Percentiles rank a stretch among this genome's conserved stretches.
phyloP scores from a whole-genome alignment of 1,140 invertebrate genomes.

The Adoxophyes honmai region DNA sequence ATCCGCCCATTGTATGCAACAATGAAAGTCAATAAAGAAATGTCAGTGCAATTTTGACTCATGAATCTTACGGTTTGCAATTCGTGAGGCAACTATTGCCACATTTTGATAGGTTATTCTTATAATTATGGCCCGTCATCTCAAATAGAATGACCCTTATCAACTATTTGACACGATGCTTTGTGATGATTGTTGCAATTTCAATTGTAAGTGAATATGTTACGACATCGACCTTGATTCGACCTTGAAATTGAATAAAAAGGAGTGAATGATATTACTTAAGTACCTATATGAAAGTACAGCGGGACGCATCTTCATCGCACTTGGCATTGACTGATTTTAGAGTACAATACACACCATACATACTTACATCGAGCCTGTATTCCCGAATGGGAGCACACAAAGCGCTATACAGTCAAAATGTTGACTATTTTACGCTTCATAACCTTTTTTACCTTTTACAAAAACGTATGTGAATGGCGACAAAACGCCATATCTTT shows the following conservation, averaged over 20 bases:
- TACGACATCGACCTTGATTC: neutral
- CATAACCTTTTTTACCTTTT: too few relatives aligned
- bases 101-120: neutral
- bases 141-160: slow-evolving; percentile 8
- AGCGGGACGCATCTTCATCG: too few relatives aligned
- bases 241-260: slow-evolving; percentile 1
- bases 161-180: neutral
- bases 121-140: slow-evolving; percentile 1
- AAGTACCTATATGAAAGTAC: too few relatives aligned
- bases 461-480: too few relatives aligned
- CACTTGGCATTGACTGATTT: too few relatives aligned
- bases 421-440: too few relatives aligned
- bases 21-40: slow-evolving; percentile 11
- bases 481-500: too few relatives aligned
- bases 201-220: neutral
- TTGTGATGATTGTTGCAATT: neutral
- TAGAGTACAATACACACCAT: too few relatives aligned
- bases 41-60: slow-evolving; percentile 14
- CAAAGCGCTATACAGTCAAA: too few relatives aligned
- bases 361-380: too few relatives aligned
- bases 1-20: slow-evolving; percentile 6
- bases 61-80: slow-evolving; percentile 2
- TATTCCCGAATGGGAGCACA: too few relatives aligned
- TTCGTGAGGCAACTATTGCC: neutral
- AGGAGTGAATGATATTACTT: too few relatives aligned